Evolutionary conservation across 2,888 invertebrate genomes (phyloP).

Genomic region (Acanthopleura granulata): DNA sequence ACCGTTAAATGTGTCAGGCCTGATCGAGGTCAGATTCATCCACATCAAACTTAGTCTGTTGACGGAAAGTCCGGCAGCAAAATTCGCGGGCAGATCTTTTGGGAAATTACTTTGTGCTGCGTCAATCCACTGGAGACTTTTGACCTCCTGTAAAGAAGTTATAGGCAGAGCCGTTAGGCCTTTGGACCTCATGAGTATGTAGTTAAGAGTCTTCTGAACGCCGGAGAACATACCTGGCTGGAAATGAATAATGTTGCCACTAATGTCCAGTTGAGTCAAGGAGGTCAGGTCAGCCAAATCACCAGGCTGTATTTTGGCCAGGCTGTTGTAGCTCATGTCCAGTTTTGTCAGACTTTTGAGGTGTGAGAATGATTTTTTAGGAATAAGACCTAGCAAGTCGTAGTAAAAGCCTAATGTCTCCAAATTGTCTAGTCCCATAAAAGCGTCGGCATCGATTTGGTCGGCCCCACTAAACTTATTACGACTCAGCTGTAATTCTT

Average conservation of each 20-base stretch:
- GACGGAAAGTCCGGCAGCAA: neutral
- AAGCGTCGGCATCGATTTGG: neutral
- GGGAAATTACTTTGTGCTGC: conserved; percentile 14
- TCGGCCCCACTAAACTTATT: neutral
- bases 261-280: neutral
- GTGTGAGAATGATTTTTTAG: neutral
- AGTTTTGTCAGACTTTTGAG: neutral
- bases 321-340: neutral
- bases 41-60: conserved; percentile 3
- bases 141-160: neutral
- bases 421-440: conserved; percentile 15
- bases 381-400: neutral
- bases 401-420: conserved; percentile 14
- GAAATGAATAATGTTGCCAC: neutral
- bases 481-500: conserved; percentile 7
- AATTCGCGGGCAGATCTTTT: neutral
- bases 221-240: conserved; percentile 8
- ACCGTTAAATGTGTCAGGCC: neutral
- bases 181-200: neutral
- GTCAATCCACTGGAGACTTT: conserved; percentile 17
- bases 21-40: conserved; percentile 9
- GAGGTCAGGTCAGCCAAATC: neutral
- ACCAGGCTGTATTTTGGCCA: neutral
- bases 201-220: neutral
- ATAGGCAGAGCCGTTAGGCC: conserved; percentile 2